Base-by-base conservation (phyloP, 1,140 invertebrate genomes). In the Galleria mellonella region DNA sequence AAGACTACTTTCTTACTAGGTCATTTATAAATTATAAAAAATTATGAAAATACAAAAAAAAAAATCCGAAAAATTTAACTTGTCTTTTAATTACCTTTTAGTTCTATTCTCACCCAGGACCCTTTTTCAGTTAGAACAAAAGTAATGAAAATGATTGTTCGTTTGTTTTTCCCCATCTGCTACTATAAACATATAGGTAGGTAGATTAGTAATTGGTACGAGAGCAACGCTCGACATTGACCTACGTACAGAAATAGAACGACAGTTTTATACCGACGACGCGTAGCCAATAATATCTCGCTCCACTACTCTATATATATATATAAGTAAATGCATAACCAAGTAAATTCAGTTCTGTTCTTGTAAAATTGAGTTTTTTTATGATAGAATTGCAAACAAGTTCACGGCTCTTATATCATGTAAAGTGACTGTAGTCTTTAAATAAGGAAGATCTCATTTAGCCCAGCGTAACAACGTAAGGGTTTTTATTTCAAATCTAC, bases 11-110 rank as follows among this genome's bases (percentile, higher is more conserved):
- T 84, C 81, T 84, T 84, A 84, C 81, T 84, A 84, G 81, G 81
- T 84, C 81, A 84, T 84, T 84, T 84, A 84, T 84, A 84, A 84
- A 84, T 84, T 84, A 84, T 82, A 84, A 82, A 82, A 84, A 72
- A 82, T 69, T 72, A 79, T 66, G 60, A 79, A 82, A 81, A 79
- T 73, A 73, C 69, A 69, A 71, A 70, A 82, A 81, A 84, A 84
- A 84, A 23, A n/a, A 75, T 66, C 56, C 56, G 66, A 65, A 78
- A 83, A 84, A 76, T 74, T 68, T 60, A 63, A 70, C 42, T 42
- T 55, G 69, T 63, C 51, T 75, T 67, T 62, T 43, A 43, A 51
- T 60, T 49, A 30, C 9, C 33, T 32, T 50, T 28, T 28, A 38
- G n/a, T 36, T 38, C 9, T 9, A 37, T n/a, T 29, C 28, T 33